Evolutionary conservation across 1,140 invertebrate species (phyloP), one percentile per base, ranked within the genome.

Genomic region (Nasonia longicornis): DNA sequence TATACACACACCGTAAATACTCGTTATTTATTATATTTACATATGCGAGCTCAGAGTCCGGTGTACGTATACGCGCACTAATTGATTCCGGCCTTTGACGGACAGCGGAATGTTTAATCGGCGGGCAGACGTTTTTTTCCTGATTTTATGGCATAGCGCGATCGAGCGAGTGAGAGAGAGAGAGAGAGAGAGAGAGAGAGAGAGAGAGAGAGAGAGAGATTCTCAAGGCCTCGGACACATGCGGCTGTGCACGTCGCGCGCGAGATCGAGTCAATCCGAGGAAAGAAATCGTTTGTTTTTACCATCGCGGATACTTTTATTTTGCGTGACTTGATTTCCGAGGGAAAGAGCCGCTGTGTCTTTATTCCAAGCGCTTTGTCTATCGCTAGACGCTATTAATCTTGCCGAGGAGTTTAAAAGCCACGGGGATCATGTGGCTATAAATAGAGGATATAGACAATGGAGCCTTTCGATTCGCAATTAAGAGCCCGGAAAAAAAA

Each of bases 51-150:
- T 31, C 7, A 1, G 66, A 45, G 66, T 66, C 35, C 12, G 3
- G 76, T 38, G 42, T 69, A 29, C 20, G 63, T 63, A 63, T 63
- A 69, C 22, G 29, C 31, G 29, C 31, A 64, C 2, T 72, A 79
- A 79, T 79, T 72, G 31, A 79, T 79, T 72, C 69, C 16, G 31
- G 52, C 35, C 20, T 63, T 72, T 72, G 70, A 71, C 35, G 22
- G 31, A 64, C 29, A 79, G 70, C 52, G 22, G 69, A 79, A 72
- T 72, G 52, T 38, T 79, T 79, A 79, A 72, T 72, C n/a, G 10
- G 0, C n/a, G 38, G 48, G 22, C 16, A 63, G 29, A 64, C n/a
- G 35, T 11, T 72, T 73, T 79, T 79, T 79, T 72, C 52, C 35
- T 79, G 48, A 71, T 79, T 79, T 79, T 79, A 79, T 72, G 45